Percentiles rank a stretch among this genome's conserved stretches.
phyloP scores from a whole-genome alignment of 2,797 vertebrate genomes.

The Aratinga solstitialis region DNA sequence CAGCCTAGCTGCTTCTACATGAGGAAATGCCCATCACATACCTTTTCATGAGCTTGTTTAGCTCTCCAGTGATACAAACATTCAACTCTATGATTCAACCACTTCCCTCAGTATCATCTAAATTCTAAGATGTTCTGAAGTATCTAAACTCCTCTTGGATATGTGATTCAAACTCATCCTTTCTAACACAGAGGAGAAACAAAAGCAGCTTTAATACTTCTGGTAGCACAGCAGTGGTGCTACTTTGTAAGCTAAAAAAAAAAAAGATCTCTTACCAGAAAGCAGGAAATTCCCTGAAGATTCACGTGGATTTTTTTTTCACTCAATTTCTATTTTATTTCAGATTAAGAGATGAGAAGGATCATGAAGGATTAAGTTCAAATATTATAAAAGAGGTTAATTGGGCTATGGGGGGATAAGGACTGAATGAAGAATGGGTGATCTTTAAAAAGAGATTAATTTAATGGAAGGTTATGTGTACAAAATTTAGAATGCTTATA shows the following conservation, averaged over 20 bases:
- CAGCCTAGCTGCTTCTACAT: neutral
- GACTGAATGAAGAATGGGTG: neutral
- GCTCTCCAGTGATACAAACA: neutral
- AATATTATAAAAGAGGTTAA: constrained; percentile 1
- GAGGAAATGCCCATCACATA: neutral
- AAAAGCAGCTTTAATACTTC: neutral
- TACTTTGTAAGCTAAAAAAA: neutral
- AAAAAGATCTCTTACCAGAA: neutral
- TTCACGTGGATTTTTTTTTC: constrained; percentile 1
- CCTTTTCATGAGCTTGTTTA: neutral
- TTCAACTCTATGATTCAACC: neutral
- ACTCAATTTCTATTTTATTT: neutral
- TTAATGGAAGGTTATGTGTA: neutral
- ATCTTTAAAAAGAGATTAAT: neutral
- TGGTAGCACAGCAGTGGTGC: neutral
- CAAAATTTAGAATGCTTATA: neutral
- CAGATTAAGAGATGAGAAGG: neutral
- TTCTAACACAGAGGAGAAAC: neutral
- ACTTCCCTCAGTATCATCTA: neutral
- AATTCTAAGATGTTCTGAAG: neutral
- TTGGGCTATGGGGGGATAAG: neutral
- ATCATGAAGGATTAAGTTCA: neutral
- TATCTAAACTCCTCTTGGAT: neutral
- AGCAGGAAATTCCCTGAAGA: neutral
- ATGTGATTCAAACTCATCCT: neutral